These are phyloP conservation scores for Laticauda colubrina DNA, from an alignment of 2,113 vertebrate species.

Conservation along the genomic window DNA sequence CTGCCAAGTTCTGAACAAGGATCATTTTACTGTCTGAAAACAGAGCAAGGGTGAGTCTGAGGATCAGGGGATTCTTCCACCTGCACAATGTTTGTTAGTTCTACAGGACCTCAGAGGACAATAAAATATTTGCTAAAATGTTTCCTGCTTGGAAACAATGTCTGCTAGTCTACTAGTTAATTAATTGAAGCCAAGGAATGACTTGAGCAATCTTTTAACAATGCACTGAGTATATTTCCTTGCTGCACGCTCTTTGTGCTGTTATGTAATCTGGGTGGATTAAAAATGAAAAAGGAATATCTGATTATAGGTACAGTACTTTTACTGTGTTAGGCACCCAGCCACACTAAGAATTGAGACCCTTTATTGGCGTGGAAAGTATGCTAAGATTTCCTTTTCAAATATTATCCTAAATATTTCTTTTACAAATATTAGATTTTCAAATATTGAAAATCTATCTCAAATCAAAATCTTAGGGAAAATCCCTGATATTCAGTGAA, in stretches of 20 bases:
- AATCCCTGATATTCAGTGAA: not conserved
- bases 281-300: not conserved
- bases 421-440: too few relatives aligned
- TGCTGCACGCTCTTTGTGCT: not conserved
- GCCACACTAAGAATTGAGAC: not conserved
- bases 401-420: not conserved
- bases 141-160: constrained; percentile 4
- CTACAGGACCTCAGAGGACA: not conserved
- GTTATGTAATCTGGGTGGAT: not conserved
- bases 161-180: not conserved
- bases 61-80: not conserved
- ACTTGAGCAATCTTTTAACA: not conserved
- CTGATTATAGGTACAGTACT: not conserved
- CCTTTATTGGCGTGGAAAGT: not conserved
- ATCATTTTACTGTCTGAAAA: constrained; percentile 17
- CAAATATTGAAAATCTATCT: not conserved
- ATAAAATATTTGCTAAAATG: constrained; percentile 8
- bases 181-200: not conserved
- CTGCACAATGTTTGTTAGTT: not conserved
- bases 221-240: not conserved
- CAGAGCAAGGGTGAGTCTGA: not conserved
- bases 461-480: not conserved
- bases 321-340: not conserved
- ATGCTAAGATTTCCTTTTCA: not conserved
- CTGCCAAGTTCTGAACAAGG: constrained; percentile 4